Evolutionary conservation across 2,113 vertebrate species (phyloP).

Genomic region (Macheiramphus alcinus): DNA sequence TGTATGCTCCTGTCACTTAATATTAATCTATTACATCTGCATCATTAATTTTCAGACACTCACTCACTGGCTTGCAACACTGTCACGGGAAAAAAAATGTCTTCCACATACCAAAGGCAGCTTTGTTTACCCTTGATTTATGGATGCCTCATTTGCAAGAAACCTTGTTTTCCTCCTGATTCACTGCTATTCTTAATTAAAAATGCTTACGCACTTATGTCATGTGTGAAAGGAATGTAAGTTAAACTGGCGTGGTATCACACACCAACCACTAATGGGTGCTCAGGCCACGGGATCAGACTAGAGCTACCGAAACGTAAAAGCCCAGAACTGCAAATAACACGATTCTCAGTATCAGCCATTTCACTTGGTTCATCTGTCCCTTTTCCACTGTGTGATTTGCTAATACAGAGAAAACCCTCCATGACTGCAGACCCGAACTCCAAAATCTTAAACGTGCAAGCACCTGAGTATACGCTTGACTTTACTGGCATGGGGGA

Average conservation of each 20-base stretch:
- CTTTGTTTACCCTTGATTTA: not conserved
- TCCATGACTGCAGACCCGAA: not conserved
- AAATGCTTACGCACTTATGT: not conserved
- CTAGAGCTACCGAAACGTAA: rapidly evolving
- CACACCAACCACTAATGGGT: not conserved
- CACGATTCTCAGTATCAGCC: not conserved
- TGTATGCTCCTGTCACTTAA: not conserved
- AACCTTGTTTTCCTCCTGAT: not conserved
- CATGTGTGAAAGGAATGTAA: not conserved
- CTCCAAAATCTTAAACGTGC: not conserved
- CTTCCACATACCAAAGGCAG: not conserved
- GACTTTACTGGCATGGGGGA: not conserved
- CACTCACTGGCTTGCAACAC: not conserved
- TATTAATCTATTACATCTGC: not conserved
- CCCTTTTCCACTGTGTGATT: not conserved
- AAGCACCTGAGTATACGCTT: not conserved
- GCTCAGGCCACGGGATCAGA: not conserved
- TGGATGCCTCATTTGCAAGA: not conserved
- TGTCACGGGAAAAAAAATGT: not conserved
- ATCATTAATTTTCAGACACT: conserved; percentile 3
- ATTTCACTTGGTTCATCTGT: not conserved
- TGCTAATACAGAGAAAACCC: not conserved
- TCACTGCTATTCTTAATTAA: not conserved
- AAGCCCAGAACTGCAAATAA: not conserved
- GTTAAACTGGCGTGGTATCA: not conserved